Base-by-base conservation (phyloP, 2,888 invertebrate species). In the Julus scanicus region DNA sequence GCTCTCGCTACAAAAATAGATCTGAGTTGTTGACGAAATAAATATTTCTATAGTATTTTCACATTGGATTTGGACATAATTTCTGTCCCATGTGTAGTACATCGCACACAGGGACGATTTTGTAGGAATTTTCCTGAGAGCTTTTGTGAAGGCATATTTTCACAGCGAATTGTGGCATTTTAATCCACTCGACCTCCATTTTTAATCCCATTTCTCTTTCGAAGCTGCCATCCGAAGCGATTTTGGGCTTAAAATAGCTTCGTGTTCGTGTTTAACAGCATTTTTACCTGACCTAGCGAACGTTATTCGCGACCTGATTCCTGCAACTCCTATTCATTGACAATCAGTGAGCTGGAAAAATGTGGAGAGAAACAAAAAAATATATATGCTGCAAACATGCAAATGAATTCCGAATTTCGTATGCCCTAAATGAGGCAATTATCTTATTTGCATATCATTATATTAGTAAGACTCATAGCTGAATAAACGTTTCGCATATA, bases 161-260 rank as follows among this genome's bases (percentile, higher is more conserved):
- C 80, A 37, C 80, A 80, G 37, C 29, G 80, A 80, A 80, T 80
- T 80, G 80, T 80, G 80, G 80, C 80, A 80, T 80, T 80, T 80
- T 80, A 80, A 80, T 80, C 80, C 80, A 80, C 80, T 80, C 80
- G 80, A 80, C 80, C 80, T 80, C 80, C 80, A 80, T 80, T 80
- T 80, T 80, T 80, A 80, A 80, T 80, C 80, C 80, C 80, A 20
- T 80, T 80, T 80, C 80, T 80, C 80, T 29, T 80, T 80, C 11
- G 80, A 37, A 29, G 80, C 80, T 80, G 80, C 80, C 80, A 80
- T 80, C 80, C 80, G 80, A 80, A 80, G 80, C 80, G 80, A 80
- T 80, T 80, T 37, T 13, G 80, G 13, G 80, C 80, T 80, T 80
- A 80, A 80, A 80, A 80, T 80, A 80, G 80, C 80, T 80, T 13